A percentile compares a stretch with the other conserved stretches of the same genome.
These are phyloP conservation scores for Lithophane leautieri DNA, from an alignment of 2,888 invertebrate genomes.

Conservation along the genomic window DNA sequence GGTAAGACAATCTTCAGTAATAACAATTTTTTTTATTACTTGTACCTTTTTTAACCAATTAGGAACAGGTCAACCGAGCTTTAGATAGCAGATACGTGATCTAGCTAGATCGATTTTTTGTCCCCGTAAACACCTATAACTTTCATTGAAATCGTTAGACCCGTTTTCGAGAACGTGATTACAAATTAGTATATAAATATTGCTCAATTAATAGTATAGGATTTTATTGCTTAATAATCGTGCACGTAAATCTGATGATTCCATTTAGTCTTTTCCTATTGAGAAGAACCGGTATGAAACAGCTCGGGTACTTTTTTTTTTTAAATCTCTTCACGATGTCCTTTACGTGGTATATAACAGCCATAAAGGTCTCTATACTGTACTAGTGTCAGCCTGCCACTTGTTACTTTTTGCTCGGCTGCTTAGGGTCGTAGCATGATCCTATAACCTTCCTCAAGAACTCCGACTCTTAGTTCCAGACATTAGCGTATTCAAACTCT, in stretches of 20 bases:
- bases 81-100: no score
- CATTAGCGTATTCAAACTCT: background rate
- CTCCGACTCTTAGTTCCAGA: background rate
- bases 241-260: background rate
- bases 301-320: background rate
- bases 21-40: background rate
- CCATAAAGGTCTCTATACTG: no score
- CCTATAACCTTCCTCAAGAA: no score
- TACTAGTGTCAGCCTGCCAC: background rate
- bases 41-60: background rate
- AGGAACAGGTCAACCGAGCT: no score
- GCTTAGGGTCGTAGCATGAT: background rate
- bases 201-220: no score
- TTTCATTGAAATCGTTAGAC: no score
- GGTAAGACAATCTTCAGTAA: constrained; percentile 73
- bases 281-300: background rate
- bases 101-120: no score
- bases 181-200: no score
- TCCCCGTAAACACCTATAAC: no score
- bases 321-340: background rate
- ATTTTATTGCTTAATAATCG: background rate
- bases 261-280: background rate
- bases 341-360: background rate
- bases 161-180: no score
- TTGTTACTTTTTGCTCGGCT: no score